Conservation (phyloP, 1,140 invertebrate genomes). For the Drosophila kanapiae region DNA sequence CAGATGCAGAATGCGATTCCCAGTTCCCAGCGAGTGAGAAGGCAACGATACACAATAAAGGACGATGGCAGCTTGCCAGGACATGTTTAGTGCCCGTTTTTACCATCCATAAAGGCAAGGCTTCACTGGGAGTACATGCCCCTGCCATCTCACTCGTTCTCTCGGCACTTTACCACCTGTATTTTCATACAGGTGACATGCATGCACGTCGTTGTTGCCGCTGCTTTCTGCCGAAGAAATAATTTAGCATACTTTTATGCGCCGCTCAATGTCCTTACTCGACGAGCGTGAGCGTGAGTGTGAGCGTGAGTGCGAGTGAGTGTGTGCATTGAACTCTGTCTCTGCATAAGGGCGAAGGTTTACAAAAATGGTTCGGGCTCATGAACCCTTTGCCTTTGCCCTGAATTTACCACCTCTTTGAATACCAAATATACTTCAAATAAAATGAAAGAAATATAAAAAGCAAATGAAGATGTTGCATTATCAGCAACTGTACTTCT, state of each 20-base stretch:
- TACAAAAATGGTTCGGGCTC: neutral
- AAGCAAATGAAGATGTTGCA: no score
- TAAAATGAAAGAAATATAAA: neutral
- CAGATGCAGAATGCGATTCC: constrained; percentile 36
- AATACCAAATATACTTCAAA: neutral
- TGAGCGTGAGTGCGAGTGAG: neutral
- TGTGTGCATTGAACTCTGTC: constrained; percentile 7
- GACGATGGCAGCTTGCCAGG: constrained; percentile 47
- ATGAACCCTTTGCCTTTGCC: neutral
- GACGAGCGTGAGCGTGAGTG: neutral
- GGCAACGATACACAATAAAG: constrained; percentile 25
- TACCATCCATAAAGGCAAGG: constrained; percentile 34
- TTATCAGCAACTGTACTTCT: neutral
- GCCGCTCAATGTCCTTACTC: constrained; percentile 1
- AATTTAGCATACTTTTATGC: constrained; percentile 57
- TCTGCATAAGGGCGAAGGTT: no score
- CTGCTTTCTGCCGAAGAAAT: constrained; percentile 42
- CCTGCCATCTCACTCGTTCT: neutral
- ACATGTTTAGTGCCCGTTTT: constrained; percentile 48
- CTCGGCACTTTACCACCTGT: neutral
- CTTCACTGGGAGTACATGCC: constrained; percentile 5
- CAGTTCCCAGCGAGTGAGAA: constrained; percentile 7
- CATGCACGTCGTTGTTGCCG: constrained; percentile 19
- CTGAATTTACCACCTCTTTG: no score
- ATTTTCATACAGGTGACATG: constrained; percentile 13